These are phyloP conservation scores for Philopedon plagiatum DNA, from an alignment of 2,888 invertebrate species.

Conservation along the genomic window DNA sequence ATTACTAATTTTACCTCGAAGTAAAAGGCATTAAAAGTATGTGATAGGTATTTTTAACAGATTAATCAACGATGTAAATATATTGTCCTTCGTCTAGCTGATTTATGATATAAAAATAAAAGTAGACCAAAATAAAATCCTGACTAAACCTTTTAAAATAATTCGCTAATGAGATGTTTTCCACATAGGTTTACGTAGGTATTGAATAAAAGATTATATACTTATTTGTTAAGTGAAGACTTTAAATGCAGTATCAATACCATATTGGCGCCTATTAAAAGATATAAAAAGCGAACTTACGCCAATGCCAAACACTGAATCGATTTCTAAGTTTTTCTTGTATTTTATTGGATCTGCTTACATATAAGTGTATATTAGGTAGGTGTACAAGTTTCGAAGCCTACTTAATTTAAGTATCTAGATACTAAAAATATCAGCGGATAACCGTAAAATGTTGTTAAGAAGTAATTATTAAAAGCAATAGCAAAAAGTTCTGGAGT, in stretches of 20 bases:
- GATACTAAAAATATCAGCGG: neutral
- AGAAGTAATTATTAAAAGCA: too few species aligned
- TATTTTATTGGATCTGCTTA: slow-evolving; percentile 10
- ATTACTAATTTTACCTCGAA: neutral
- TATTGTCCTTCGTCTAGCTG: slow-evolving; percentile 12
- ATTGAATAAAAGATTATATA: neutral
- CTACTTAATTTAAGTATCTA: neutral
- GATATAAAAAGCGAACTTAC: neutral
- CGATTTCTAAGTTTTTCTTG: neutral
- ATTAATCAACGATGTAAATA: slow-evolving; percentile 6
- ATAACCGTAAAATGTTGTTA: too few species aligned
- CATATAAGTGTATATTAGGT: neutral
- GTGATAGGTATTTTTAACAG: neutral
- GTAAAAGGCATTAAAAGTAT: neutral
- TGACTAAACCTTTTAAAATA: slow-evolving; percentile 31
- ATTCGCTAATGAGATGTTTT: slow-evolving; percentile 23
- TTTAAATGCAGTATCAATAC: neutral
- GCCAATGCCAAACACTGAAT: slow-evolving; percentile 1
- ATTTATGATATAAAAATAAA: slow-evolving; percentile 28
- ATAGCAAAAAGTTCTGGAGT: too few species aligned
- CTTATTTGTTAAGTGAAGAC: neutral
- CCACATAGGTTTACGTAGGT: slow-evolving; percentile 12
- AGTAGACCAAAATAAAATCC: slow-evolving; percentile 27
- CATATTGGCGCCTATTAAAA: neutral
- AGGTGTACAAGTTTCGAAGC: neutral